Evolutionary conservation across 2,113 vertebrate species (phyloP).

Genomic region (Phylloscopus trochiloides): DNA sequence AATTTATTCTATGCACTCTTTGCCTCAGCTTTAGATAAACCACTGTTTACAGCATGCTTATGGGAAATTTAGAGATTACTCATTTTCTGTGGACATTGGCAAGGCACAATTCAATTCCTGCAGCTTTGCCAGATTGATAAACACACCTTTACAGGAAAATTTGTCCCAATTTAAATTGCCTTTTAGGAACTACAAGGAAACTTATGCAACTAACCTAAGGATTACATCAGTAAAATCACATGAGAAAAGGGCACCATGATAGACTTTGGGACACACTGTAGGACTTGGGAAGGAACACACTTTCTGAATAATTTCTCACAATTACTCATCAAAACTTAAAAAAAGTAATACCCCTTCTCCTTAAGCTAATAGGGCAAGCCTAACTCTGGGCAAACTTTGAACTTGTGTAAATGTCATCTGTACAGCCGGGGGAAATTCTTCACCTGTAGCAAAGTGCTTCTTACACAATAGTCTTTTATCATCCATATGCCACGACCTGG

Average conservation of each 20-base stretch:
- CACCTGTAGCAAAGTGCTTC: background rate
- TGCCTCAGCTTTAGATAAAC: background rate
- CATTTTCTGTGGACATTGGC: accelerated
- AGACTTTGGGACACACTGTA: background rate
- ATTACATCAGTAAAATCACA: background rate
- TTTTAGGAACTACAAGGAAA: background rate
- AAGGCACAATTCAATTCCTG: background rate
- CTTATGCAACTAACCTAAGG: background rate
- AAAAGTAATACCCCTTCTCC: background rate
- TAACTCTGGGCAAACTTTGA: background rate
- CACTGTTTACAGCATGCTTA: background rate
- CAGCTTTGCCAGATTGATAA: background rate
- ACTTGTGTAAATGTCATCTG: background rate
- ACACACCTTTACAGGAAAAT: background rate
- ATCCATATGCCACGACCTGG: background rate
- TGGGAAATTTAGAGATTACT: background rate
- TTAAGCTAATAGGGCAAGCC: background rate
- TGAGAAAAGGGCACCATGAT: background rate
- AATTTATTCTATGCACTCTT: background rate
- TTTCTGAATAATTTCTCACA: background rate
- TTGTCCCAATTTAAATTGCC: background rate
- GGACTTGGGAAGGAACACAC: background rate
- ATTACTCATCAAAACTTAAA: background rate
- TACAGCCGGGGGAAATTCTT: background rate
- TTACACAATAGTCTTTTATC: background rate